Percentiles rank a stretch among this genome's conserved stretches.
These are phyloP conservation scores for Spheniscus humboldti DNA, from an alignment of 2,797 vertebrate genomes.

Conservation along the genomic window DNA sequence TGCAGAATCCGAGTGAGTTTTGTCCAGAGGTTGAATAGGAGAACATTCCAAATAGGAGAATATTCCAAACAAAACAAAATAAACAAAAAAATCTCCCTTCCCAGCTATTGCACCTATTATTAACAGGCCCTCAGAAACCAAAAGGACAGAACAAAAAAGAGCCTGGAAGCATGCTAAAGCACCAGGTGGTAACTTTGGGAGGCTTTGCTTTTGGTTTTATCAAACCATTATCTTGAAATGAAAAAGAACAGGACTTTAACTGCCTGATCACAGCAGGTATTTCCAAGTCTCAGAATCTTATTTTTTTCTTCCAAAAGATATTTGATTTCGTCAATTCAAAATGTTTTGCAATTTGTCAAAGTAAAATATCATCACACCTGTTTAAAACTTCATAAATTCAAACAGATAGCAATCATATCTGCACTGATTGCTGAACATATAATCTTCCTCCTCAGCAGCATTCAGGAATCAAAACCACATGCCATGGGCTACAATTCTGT, in stretches of 20 bases:
- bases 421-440: neutral
- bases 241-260: neutral
- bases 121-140: neutral
- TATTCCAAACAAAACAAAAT: neutral
- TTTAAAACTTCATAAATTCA: neutral
- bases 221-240: neutral
- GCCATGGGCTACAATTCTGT: neutral
- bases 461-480: slow-evolving; percentile 21
- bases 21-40: neutral
- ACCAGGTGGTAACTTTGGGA: neutral
- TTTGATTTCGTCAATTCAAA: neutral
- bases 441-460: neutral
- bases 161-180: neutral
- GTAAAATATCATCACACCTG: neutral
- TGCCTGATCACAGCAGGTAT: neutral
- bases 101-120: neutral
- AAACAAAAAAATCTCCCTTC: neutral
- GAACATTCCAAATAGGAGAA: neutral
- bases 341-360: neutral
- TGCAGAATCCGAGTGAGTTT: neutral
- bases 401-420: neutral
- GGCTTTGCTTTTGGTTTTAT: neutral
- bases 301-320: neutral
- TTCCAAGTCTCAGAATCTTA: neutral
- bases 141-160: neutral